Base-by-base conservation (phyloP, 2,113 vertebrate genomes). In the Alethe castanea region DNA sequence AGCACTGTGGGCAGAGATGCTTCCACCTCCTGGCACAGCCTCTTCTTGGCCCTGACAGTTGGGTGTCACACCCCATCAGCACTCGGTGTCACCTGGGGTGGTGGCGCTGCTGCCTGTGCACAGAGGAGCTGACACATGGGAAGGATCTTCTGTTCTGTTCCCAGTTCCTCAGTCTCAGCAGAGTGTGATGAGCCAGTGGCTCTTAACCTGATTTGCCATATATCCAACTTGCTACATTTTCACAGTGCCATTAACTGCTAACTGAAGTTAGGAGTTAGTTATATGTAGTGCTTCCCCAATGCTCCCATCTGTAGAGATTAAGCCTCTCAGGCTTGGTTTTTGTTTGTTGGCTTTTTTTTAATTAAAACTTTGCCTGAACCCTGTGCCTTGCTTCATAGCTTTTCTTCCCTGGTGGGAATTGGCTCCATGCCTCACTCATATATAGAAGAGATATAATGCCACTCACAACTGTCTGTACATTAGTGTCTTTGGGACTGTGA, bases 91-190 rank as follows among this genome's bases (percentile, higher is more conserved):
- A 50, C 52, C 56, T 14, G 4, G 24, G 45, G 19, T 54, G 79
- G 29, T 54, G 53, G 53, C 0, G 48, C 3, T 77, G 76, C 62
- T 72, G 64, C 61, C 77, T 66, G 35, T 38, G 78, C 47, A 1
- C 9, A 3, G 45, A 29, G 70, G 38, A 72, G 15, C 45, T n/a
- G 62, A 28, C 13, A 3, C 42, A 17, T 35, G 0, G 0, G 6
- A 54, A 91, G 72, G 50, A 47, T 78, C 38, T 45, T 62, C 69
- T 70, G 22, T 45, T 61, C 69, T 70, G 23, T 25, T 90, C 22
- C 74, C 54, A n/a, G 19, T 72, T 67, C 70, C 50, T 92, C 4
- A 0, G 13, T 57, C 61, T 66, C 67, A 38, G 67, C 76, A 54
- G 14, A 18, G 26, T 12, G 42, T 0, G 0, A 54, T 42, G 57